These are phyloP conservation scores for Elysia crispata DNA, from an alignment of 2,888 invertebrate genomes.

Conservation along the genomic window DNA sequence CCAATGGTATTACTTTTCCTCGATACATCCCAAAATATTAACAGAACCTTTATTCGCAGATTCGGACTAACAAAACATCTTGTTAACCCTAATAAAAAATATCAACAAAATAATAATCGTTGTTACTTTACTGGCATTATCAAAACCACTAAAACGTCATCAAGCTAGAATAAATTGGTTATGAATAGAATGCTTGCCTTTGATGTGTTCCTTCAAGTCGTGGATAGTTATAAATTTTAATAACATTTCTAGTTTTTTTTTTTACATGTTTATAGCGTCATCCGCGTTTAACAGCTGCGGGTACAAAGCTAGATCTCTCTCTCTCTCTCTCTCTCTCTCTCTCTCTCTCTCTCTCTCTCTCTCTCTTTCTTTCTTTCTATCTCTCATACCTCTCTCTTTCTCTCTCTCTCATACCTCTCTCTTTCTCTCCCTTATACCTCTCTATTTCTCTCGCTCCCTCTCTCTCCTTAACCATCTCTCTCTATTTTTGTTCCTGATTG, in stretches of 20 bases:
- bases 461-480: conserved; percentile 21
- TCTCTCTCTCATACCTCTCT: not conserved
- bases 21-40: too few species aligned
- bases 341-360: conserved; percentile 12
- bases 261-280: conserved; percentile 3
- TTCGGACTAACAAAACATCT: too few species aligned
- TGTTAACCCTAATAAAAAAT: too few species aligned
- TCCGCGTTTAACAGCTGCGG: not conserved
- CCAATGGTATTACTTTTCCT: too few species aligned
- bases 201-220: too few species aligned
- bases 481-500: not conserved
- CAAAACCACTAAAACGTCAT: too few species aligned
- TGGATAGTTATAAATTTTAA: too few species aligned
- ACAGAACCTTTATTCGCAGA: too few species aligned
- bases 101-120: too few species aligned
- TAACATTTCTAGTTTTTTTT: not conserved
- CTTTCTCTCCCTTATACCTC: not conserved
- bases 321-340: conserved; percentile 13
- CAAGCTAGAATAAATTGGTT: too few species aligned
- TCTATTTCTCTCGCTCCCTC: conserved; percentile 3
- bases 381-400: not conserved
- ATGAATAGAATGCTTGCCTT: too few species aligned
- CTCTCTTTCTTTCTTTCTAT: not conserved
- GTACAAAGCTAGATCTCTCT: not conserved
- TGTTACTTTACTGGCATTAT: too few species aligned